These are phyloP conservation scores for Eristalis pertinax DNA, from an alignment of 2,888 invertebrate species.

Conservation along the genomic window DNA sequence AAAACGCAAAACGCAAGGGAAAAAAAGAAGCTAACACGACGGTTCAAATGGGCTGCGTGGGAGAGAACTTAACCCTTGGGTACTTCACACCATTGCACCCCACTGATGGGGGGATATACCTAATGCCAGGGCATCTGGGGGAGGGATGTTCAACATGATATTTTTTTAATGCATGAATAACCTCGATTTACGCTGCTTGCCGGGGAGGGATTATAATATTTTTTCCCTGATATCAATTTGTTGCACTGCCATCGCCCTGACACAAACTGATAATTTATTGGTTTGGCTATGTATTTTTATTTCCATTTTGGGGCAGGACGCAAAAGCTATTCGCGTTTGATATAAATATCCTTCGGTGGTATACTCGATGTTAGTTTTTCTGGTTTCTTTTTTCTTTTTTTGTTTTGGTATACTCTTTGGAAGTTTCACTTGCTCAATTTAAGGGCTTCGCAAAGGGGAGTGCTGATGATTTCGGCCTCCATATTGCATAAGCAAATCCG, in stretches of 20 bases:
- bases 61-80: slow-evolving; percentile 30
- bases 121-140: slow-evolving; percentile 1
- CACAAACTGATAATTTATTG: slow-evolving; percentile 59
- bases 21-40: not conserved
- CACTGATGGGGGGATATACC: not conserved
- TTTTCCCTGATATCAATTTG: slow-evolving; percentile 52
- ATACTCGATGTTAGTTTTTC: not conserved
- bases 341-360: not conserved
- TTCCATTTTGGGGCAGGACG: not conserved
- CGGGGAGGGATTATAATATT: slow-evolving; percentile 41
- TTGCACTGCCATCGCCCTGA: slow-evolving; percentile 45
- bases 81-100: slow-evolving; percentile 19
- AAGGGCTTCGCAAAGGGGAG: not conserved
- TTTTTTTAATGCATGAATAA: slow-evolving; percentile 60
- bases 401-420: not conserved
- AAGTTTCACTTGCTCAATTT: not conserved
- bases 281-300: slow-evolving; percentile 11
- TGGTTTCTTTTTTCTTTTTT: not conserved
- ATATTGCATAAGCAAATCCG: too few relatives aligned
- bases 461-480: too few relatives aligned
- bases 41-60: not conserved
- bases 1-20: not conserved
- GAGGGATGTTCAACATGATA: slow-evolving; percentile 26
- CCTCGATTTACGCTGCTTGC: slow-evolving; percentile 48
- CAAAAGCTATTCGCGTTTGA: not conserved